phyloP scores from a whole-genome alignment of 2,797 vertebrate genomes.

The Semaprochilodus insignis region DNA sequence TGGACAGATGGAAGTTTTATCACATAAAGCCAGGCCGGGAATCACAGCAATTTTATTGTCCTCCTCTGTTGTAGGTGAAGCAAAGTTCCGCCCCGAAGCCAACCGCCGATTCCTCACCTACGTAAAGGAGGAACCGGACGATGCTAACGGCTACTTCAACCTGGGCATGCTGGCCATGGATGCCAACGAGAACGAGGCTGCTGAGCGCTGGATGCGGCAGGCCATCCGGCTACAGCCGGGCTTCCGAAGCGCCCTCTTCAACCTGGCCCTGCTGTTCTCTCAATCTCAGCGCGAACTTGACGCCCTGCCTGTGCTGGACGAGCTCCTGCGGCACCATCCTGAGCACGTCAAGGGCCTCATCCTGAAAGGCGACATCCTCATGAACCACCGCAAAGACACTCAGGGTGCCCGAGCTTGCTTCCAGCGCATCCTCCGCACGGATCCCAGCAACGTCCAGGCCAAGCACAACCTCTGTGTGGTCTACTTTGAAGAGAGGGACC shows the following conservation, averaged over 20 bases:
- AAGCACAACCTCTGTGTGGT: conserved; percentile 98
- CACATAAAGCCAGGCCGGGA: neutral
- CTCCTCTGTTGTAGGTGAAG: conserved; percentile 80
- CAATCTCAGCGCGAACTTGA: conserved; percentile 90
- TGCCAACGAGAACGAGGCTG: conserved; percentile 87
- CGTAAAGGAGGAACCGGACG: conserved; percentile 90
- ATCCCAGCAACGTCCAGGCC: conserved; percentile 95
- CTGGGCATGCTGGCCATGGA: conserved; percentile 99
- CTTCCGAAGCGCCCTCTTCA: conserved; percentile 96
- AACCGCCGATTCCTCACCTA: conserved; percentile 92
- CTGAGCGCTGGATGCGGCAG: conserved; percentile 95
- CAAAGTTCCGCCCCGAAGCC: conserved; percentile 92
- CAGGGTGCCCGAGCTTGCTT: conserved; percentile 91
- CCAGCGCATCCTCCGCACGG: conserved; percentile 88
- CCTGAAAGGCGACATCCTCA: conserved; percentile 97
- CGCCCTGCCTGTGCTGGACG: conserved; percentile 90
- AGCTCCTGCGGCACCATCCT: conserved; percentile 89
- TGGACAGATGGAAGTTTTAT: neutral
- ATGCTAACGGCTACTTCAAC: conserved; percentile 98
- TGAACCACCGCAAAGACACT: conserved; percentile 98
- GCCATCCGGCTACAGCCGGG: conserved; percentile 89
- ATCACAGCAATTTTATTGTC: neutral
- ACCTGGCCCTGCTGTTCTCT: conserved; percentile 94
- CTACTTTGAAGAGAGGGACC: conserved; percentile 94
- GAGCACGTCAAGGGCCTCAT: conserved; percentile 97